Evolutionary conservation across 2,888 invertebrate species (phyloP).

Genomic region (Agrotis puta): DNA sequence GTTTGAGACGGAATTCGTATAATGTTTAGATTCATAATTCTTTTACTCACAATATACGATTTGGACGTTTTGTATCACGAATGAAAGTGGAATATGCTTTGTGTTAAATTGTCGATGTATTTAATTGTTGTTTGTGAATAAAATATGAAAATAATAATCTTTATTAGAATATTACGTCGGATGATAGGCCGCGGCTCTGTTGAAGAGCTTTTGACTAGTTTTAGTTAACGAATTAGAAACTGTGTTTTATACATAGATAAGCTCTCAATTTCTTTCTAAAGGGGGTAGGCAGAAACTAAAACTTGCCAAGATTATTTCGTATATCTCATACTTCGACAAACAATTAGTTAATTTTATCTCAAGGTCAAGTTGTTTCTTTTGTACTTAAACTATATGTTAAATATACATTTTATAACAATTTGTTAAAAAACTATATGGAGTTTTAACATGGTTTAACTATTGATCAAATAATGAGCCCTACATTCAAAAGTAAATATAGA

Average conservation of each 20-base stretch:
- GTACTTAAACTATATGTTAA: too few species aligned
- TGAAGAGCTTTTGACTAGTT: conserved; percentile 27
- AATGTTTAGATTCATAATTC: neutral
- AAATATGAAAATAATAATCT: conserved; percentile 9
- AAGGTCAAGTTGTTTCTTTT: neutral
- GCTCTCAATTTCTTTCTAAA: neutral
- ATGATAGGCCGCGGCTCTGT: conserved; percentile 11
- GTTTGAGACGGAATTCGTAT: neutral
- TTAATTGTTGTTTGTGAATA: conserved; percentile 2
- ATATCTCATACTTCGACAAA: neutral
- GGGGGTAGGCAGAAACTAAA: neutral
- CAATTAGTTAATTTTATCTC: neutral
- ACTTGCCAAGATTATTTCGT: neutral
- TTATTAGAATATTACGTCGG: neutral
- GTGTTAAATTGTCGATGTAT: conserved; percentile 10
- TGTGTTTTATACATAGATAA: conserved; percentile 1
- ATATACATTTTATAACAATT: too few species aligned
- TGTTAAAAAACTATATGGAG: too few species aligned
- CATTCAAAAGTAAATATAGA: neutral
- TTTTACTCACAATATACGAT: conserved; percentile 3
- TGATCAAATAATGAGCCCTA: too few species aligned
- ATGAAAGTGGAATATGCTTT: neutral
- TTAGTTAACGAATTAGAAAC: conserved; percentile 2
- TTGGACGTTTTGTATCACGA: neutral
- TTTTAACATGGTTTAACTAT: too few species aligned